Evolutionary conservation across 2,797 vertebrate species (phyloP).

Genomic region (Gorsachius magnificus): DNA sequence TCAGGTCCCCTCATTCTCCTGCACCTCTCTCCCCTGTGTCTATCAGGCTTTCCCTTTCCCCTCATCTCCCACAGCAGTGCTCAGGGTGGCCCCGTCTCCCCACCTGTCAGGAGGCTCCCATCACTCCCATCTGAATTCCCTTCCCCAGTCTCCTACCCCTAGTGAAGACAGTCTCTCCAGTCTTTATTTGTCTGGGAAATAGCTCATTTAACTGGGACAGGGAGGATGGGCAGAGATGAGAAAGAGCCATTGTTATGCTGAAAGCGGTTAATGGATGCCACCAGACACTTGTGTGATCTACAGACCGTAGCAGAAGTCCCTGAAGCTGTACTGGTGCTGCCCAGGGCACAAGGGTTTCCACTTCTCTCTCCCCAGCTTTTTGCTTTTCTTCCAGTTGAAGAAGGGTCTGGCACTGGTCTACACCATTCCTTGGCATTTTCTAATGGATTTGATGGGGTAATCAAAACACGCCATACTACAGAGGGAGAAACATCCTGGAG

Average conservation of each 20-base stretch:
- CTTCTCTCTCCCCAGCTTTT: background rate
- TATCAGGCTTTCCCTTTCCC: background rate
- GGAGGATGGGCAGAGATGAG: constrained; percentile 50
- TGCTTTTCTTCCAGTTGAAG: background rate
- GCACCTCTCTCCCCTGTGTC: background rate
- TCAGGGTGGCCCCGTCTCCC: background rate
- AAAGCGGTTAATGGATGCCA: constrained; percentile 48
- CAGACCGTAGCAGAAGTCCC: background rate
- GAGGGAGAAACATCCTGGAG: background rate
- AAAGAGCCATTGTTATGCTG: constrained; percentile 58
- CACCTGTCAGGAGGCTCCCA: background rate
- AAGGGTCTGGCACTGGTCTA: background rate
- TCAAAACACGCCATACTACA: background rate
- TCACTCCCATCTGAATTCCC: background rate
- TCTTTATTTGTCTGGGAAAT: constrained; percentile 57
- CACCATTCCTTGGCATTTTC: background rate
- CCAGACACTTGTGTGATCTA: constrained; percentile 23
- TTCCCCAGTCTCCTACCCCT: background rate
- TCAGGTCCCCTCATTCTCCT: background rate
- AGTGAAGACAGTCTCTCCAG: background rate
- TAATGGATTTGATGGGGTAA: background rate
- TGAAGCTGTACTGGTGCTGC: background rate
- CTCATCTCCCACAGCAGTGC: background rate
- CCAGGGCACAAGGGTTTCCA: background rate
- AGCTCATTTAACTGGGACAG: constrained; percentile 52